A percentile compares a stretch with the other conserved stretches of the same genome.
Evolutionary conservation across 2,797 vertebrate genomes (phyloP).

Genomic region (Xiphophorus birchmanni): DNA sequence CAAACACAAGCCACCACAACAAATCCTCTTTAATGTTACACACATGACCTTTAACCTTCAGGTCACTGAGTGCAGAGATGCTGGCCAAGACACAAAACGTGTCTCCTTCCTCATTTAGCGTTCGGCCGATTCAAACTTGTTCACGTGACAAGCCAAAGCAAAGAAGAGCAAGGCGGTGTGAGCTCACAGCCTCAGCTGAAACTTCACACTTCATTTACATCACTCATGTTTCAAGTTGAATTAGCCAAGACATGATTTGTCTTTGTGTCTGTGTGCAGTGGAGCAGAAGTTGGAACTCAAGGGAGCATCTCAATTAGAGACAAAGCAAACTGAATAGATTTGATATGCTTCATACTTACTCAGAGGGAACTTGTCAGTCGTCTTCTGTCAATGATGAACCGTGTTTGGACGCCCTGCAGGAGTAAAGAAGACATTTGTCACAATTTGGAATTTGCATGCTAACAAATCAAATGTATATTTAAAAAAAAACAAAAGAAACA

Average conservation of each 20-base stretch:
- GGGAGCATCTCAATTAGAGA: constrained; percentile 3
- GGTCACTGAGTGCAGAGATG: constrained; percentile 36
- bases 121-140: constrained; percentile 13
- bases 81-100: constrained; percentile 28
- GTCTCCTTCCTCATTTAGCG: constrained; percentile 9
- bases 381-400: constrained; percentile 70
- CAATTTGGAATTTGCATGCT: background rate
- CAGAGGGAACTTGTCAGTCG: constrained; percentile 61
- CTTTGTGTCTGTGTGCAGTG: background rate
- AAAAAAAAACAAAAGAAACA: background rate
- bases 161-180: constrained; percentile 20
- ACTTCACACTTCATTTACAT: constrained; percentile 49
- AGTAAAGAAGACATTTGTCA: background rate
- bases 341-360: constrained; percentile 54
- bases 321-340: background rate
- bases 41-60: constrained; percentile 46
- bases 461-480: background rate
- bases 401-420: constrained; percentile 63
- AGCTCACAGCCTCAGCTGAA: constrained; percentile 26
- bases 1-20: constrained; percentile 4
- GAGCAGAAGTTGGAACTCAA: background rate
- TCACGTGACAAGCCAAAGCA: constrained; percentile 27
- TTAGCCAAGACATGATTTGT: constrained; percentile 4
- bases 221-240: constrained; percentile 35
- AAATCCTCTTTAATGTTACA: constrained; percentile 41